These are phyloP conservation scores for Lacerta bilineata DNA, from an alignment of 2,797 vertebrate genomes.

Conservation along the genomic window DNA sequence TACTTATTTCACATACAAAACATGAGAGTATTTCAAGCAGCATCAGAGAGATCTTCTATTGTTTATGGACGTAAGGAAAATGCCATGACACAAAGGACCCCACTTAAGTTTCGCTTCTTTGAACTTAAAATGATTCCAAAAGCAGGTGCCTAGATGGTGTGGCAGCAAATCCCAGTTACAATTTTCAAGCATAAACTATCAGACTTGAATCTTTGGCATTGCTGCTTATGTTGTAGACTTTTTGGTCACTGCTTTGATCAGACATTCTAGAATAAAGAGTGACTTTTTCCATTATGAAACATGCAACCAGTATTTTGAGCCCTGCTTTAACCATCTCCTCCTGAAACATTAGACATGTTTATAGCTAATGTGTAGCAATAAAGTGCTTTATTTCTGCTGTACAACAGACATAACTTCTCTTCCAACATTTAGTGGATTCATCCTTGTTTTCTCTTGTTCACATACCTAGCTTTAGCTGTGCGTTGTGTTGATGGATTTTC, in stretches of 20 bases:
- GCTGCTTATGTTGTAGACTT: conserved; percentile 42
- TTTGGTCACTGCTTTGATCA: not conserved
- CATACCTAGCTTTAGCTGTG: conserved; percentile 71
- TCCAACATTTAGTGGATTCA: conserved; percentile 69
- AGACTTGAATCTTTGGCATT: conserved; percentile 41
- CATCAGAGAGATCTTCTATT: conserved; percentile 63
- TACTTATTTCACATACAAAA: conserved; percentile 32
- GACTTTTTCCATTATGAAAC: conserved; percentile 48
- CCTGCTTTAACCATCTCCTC: conserved; percentile 76
- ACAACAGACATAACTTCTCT: conserved; percentile 74
- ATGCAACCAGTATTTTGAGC: conserved; percentile 77
- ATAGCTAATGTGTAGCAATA: conserved; percentile 72
- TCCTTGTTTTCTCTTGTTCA: conserved; percentile 78
- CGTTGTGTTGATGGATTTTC: conserved; percentile 69
- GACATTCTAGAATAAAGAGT: rapidly evolving
- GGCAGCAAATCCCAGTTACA: conserved; percentile 51
- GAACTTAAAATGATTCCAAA: conserved; percentile 29
- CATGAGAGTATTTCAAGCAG: conserved; percentile 45
- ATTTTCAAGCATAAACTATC: conserved; percentile 48
- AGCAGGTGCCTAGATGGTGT: conserved; percentile 47
- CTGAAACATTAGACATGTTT: conserved; percentile 75
- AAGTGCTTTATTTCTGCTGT: conserved; percentile 81
- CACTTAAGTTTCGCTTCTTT: conserved; percentile 25
- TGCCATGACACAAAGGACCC: conserved; percentile 51
- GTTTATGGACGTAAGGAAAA: conserved; percentile 34